Evolutionary conservation across 2,888 invertebrate genomes (phyloP).

Genomic region (Argyra leucocephala): DNA sequence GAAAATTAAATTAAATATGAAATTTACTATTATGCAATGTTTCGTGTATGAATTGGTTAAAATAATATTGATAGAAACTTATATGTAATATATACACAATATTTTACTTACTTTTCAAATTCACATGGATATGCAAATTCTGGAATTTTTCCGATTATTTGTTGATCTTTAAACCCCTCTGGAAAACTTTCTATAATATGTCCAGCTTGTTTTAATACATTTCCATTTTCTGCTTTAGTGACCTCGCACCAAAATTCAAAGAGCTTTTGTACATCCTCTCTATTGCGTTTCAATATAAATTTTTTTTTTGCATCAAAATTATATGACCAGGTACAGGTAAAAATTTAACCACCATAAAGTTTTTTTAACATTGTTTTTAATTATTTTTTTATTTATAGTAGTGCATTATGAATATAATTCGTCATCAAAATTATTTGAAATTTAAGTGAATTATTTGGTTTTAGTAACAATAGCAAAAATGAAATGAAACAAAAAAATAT

Average conservation of each 20-base stretch:
- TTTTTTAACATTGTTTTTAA: background rate
- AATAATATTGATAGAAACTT: too few species aligned
- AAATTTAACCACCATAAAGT: background rate
- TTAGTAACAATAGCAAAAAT: too few species aligned
- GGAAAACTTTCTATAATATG: conserved; percentile 77
- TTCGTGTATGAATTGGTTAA: too few species aligned
- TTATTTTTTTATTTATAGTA: background rate
- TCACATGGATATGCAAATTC: conserved; percentile 86
- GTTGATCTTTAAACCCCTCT: conserved; percentile 70
- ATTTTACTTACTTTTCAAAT: conserved; percentile 63
- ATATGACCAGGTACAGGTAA: background rate
- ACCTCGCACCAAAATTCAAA: conserved; percentile 45
- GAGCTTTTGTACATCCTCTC: conserved; percentile 42
- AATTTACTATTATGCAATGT: too few species aligned
- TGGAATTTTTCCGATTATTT: conserved; percentile 75
- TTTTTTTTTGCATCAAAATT: background rate
- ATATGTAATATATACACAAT: too few species aligned
- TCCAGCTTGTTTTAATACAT: conserved; percentile 30
- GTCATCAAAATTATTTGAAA: background rate
- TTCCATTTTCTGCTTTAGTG: conserved; percentile 28
- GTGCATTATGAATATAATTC: background rate
- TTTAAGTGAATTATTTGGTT: too few species aligned
- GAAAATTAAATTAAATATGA: too few species aligned
- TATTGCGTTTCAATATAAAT: conserved; percentile 18
- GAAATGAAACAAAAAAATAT: too few species aligned